These are phyloP conservation scores for Addax nasomaculatus DNA, from an alignment of 2,113 vertebrate species.

Conservation along the genomic window DNA sequence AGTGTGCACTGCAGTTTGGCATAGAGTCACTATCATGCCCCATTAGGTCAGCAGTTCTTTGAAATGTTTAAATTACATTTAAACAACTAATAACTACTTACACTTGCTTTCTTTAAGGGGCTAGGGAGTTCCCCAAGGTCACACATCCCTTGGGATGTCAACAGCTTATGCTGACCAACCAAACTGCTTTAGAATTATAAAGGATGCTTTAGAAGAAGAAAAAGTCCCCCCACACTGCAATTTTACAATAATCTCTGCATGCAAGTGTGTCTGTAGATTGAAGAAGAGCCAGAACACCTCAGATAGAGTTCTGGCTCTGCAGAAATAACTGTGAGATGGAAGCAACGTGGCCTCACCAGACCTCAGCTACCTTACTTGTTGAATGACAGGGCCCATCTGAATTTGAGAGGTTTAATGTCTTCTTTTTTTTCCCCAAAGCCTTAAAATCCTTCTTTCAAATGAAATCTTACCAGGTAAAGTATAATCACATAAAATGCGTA, in stretches of 20 bases:
- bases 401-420: background rate
- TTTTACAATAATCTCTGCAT: background rate
- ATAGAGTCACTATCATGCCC: rapidly evolving
- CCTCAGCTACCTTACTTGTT: background rate
- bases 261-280: no score
- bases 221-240: background rate
- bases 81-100: background rate
- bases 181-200: background rate
- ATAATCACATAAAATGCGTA: background rate
- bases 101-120: background rate
- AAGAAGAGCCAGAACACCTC: no score
- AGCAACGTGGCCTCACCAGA: rapidly evolving
- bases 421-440: background rate
- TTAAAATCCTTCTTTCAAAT: background rate
- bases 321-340: background rate
- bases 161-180: background rate
- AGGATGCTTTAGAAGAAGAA: background rate
- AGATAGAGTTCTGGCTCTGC: background rate
- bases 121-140: background rate
- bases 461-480: background rate
- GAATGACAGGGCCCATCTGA: background rate
- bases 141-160: background rate
- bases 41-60: background rate
- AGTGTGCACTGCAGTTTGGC: background rate
- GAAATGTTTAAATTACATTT: background rate